phyloP scores from a whole-genome alignment of 2,888 invertebrate species.

The Malacosoma neustria region DNA sequence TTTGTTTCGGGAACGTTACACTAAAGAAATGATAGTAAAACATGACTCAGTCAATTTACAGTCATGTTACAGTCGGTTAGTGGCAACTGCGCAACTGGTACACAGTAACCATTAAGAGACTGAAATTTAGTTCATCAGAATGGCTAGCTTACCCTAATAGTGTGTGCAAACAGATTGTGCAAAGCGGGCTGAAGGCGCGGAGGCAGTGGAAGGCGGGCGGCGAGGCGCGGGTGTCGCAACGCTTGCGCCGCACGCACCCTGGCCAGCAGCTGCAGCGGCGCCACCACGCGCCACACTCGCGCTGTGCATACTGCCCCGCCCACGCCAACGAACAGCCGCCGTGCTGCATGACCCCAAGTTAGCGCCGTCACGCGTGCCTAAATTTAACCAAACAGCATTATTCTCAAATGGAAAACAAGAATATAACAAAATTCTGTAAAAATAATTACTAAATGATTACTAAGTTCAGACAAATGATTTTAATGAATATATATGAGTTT shows the following conservation, averaged over 20 bases:
- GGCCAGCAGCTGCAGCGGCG: conserved; percentile 92
- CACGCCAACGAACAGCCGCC: conserved; percentile 87
- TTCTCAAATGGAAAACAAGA: neutral
- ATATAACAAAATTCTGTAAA: conserved; percentile 1
- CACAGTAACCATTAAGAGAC: no score
- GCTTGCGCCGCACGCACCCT: conserved; percentile 86
- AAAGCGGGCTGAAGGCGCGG: conserved; percentile 89
- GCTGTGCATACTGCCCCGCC: conserved; percentile 95
- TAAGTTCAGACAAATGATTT: no score
- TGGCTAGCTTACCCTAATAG: conserved; percentile 93
- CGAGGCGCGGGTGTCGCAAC: conserved; percentile 82
- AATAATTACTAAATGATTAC: no score
- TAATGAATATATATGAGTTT: no score
- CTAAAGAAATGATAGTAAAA: conserved; percentile 52
- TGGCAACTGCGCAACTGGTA: no score
- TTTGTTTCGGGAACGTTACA: conserved; percentile 95
- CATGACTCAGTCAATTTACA: no score
- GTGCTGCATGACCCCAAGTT: conserved; percentile 99
- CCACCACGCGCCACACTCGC: conserved; percentile 92
- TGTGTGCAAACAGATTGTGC: conserved; percentile 92
- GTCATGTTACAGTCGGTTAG: no score
- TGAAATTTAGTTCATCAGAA: no score
- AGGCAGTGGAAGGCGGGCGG: conserved; percentile 89
- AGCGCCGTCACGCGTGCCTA: conserved; percentile 92
- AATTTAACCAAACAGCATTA: neutral